Evolutionary conservation across 1,140 invertebrate genomes (phyloP).

Genomic region (Drosophila teissieri): DNA sequence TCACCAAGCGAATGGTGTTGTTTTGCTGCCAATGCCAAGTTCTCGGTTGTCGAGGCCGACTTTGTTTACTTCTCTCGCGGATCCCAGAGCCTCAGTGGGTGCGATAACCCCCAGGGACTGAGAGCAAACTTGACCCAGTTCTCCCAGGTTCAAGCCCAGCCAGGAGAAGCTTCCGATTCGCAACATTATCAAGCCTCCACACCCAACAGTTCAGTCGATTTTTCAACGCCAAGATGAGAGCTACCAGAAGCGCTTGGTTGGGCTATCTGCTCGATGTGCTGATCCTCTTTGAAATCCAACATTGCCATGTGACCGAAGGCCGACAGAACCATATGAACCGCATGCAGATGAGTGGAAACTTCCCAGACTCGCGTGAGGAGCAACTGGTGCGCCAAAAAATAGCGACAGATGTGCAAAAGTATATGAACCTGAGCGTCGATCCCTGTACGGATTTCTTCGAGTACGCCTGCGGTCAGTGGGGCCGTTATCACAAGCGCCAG

Average conservation of each 20-base stretch:
- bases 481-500: conserved; percentile 33
- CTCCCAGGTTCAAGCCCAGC: conserved; percentile 56
- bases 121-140: conserved; percentile 67
- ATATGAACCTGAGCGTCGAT: conserved; percentile 91
- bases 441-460: conserved; percentile 96
- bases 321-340: conserved; percentile 45
- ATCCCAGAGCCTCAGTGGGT: conserved; percentile 1
- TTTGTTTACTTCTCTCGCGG: conserved; percentile 66
- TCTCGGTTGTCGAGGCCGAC: conserved; percentile 31
- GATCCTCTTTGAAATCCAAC: neutral
- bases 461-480: conserved; percentile 86
- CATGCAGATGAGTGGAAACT: conserved; percentile 9
- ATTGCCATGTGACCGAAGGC: neutral
- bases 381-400: conserved; percentile 42
- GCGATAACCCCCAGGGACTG: conserved; percentile 59
- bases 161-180: conserved; percentile 30
- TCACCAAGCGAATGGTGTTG: conserved; percentile 8
- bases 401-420: conserved; percentile 88
- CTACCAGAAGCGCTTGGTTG: conserved; percentile 39
- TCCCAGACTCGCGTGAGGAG: conserved; percentile 43
- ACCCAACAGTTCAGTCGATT: conserved; percentile 46
- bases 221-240: conserved; percentile 60
- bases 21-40: conserved; percentile 42
- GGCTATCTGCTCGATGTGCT: conserved; percentile 10
- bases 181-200: conserved; percentile 12